Evolutionary conservation across 92 coral and sea anemone species (phyloP), one percentile per base, ranked within the genome.

Genomic region (Metridium senile): DNA sequence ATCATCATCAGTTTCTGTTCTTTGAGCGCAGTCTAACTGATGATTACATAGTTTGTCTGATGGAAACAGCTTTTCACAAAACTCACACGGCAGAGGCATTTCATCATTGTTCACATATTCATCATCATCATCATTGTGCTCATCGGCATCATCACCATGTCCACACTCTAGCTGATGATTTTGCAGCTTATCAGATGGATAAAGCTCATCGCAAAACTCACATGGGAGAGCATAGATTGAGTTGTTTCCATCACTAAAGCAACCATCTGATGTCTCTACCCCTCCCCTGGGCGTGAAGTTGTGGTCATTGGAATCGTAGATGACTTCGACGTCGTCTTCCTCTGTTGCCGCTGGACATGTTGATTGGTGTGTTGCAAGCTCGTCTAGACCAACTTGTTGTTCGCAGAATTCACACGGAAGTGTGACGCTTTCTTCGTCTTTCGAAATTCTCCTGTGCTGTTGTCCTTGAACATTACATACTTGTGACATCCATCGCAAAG

Each of bases 51-150:
- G 84, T 31, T 72, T 77, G 62, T 93, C 93, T 0, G 95, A 85
- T 2, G 99, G 96, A 54, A 71, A 89, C 51, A 85, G 70, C 58
- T 80, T 84, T 27, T 82, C 81, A 71, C 99, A 95, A 46, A 92
- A 75, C 81, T 95, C 99, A 89, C 99, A 92, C 0, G 99, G 99
- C 32, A 95, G 83, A 33, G 89, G 6, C 49, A 39, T 13, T 39
- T 39, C 49, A 39, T 13, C 49, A 39, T 39, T 13, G 13, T 13
- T 39, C 49, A 13, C 49, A 54, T 33, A 54, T 34, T 39, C 30
- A 10, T 1, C 33, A 39, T 13, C 51, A 68, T 54, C 58, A 26
- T 59, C 68, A 58, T 73, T 54, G 13, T 39, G 8, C 20, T 73
- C 78, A 39, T 52, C 47, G 20, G n/a, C 66, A 9, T 53, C 66